Conservation (phyloP, 2,113 vertebrate genomes). For the Chiloscyllium plagiosum region DNA sequence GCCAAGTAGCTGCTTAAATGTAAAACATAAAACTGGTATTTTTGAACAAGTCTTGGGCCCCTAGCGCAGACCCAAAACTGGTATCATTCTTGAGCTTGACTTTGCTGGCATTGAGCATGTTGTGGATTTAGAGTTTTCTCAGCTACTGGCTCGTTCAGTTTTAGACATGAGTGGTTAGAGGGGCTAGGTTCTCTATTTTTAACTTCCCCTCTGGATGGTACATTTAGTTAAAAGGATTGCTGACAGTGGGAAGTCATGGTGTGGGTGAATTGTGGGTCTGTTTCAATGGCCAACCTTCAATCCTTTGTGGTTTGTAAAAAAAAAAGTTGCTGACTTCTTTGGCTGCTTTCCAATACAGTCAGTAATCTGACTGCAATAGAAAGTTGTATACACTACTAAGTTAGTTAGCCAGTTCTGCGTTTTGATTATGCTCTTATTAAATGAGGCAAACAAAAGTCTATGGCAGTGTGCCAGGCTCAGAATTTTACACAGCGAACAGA, state of each 20-base stretch:
- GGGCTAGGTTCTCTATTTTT: neutral
- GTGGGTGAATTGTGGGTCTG: neutral
- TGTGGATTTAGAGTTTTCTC: neutral
- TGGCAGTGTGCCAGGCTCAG: neutral
- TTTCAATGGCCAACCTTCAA: neutral
- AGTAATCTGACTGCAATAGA: neutral
- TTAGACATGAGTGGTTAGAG: no score
- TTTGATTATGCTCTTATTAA: neutral
- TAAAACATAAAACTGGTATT: neutral
- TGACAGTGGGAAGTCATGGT: neutral
- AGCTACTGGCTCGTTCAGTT: neutral
- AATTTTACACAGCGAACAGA: constrained; percentile 7
- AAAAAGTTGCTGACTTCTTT: neutral
- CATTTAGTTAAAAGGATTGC: neutral
- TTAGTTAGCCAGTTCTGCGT: neutral
- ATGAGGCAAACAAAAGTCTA: neutral
- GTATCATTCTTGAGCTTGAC: neutral
- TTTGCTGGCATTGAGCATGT: neutral
- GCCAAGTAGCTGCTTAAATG: neutral
- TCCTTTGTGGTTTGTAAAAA: neutral
- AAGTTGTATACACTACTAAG: constrained; percentile 16
- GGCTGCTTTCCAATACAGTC: neutral
- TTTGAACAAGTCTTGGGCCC: neutral
- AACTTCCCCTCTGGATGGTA: neutral
- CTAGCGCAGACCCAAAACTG: neutral